Conservation (phyloP, 2,797 vertebrate genomes). For the Rhynchotus rufescens region DNA sequence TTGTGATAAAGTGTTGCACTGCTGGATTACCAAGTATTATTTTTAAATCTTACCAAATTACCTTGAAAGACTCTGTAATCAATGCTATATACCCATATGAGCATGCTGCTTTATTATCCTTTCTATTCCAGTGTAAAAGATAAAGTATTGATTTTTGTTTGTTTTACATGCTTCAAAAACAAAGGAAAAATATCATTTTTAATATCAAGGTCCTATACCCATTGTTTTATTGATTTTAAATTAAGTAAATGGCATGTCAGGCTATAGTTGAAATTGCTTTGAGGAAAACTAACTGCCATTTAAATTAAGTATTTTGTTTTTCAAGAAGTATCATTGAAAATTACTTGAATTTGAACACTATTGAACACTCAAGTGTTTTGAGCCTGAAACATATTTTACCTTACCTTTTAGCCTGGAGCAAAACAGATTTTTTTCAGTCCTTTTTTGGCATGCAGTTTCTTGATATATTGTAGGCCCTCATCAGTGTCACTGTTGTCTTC, state of each 20-base stretch:
- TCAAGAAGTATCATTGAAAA: background rate
- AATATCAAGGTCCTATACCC: background rate
- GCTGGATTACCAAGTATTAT: background rate
- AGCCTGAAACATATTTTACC: background rate
- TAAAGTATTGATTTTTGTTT: slow-evolving; percentile 57
- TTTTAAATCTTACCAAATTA: slow-evolving; percentile 41
- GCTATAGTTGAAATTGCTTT: background rate
- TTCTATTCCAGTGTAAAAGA: slow-evolving; percentile 33
- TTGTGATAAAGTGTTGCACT: background rate
- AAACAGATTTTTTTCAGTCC: background rate
- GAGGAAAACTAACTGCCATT: background rate
- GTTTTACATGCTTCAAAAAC: slow-evolving; percentile 16
- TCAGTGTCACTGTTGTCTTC: background rate
- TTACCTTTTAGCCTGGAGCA: background rate
- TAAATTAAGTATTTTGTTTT: background rate
- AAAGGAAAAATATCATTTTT: slow-evolving; percentile 48
- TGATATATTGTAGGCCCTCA: background rate
- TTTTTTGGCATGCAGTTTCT: background rate
- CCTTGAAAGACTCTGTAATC: slow-evolving; percentile 31
- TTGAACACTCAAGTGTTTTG: background rate
- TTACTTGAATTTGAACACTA: background rate
- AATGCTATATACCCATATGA: slow-evolving; percentile 16
- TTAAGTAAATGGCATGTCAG: slow-evolving; percentile 41
- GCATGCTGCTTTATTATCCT: slow-evolving; percentile 34
- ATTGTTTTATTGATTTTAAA: slow-evolving; percentile 39